A percentile compares a stretch with the other conserved stretches of the same genome.
These are phyloP conservation scores for Lamprotornis superbus DNA, from an alignment of 2,113 vertebrate genomes.

Conservation along the genomic window DNA sequence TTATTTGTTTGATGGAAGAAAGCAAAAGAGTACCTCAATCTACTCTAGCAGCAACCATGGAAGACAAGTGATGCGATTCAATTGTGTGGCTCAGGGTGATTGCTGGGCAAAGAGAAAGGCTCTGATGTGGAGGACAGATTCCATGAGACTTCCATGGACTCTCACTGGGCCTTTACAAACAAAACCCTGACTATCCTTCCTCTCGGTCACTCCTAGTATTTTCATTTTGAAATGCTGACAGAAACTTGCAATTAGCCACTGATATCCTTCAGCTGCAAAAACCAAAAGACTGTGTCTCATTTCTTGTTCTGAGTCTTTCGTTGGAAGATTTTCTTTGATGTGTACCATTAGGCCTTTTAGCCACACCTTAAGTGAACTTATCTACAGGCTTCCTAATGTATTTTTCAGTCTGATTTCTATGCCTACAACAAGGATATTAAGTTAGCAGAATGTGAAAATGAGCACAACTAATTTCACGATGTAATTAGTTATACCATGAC, in stretches of 20 bases:
- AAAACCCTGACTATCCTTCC: background rate
- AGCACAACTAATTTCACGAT: background rate
- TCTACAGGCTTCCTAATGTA: background rate
- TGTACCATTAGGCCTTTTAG: background rate
- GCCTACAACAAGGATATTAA: background rate
- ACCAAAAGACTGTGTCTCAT: fast-evolving
- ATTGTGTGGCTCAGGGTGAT: background rate
- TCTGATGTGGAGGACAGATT: background rate
- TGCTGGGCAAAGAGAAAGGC: background rate
- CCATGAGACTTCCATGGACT: background rate
- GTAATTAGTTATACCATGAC: background rate
- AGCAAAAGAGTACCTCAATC: background rate
- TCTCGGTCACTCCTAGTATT: background rate
- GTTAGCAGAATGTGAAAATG: background rate
- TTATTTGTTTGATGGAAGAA: background rate
- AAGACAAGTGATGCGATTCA: background rate
- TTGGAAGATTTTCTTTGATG: background rate
- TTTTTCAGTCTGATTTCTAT: background rate
- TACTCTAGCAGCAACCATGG: background rate
- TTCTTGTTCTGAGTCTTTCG: background rate
- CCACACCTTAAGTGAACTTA: background rate
- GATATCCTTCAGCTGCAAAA: background rate
- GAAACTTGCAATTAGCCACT: background rate
- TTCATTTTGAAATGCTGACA: background rate
- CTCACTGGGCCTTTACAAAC: background rate